Percentiles rank a stretch among this genome's conserved stretches.
These are phyloP conservation scores for Xiphophorus maculatus DNA, from an alignment of 2,113 vertebrate species.

Conservation along the genomic window DNA sequence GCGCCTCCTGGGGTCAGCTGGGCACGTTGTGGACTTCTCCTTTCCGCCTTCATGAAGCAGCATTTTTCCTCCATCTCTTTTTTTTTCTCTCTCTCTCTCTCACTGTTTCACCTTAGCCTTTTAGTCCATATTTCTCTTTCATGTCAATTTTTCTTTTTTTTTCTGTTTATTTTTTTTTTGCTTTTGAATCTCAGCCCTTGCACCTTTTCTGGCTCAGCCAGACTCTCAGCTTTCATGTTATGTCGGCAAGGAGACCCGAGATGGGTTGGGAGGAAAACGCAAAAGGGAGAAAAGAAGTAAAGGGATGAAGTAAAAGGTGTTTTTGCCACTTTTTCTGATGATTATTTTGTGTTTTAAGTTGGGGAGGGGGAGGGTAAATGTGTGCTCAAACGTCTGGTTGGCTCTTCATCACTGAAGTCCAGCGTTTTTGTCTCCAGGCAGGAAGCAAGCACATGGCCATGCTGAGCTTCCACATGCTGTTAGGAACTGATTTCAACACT, in stretches of 20 bases:
- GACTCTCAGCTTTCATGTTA: constrained; percentile 1
- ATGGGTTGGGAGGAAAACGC: constrained; percentile 8
- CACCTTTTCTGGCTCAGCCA: constrained; percentile 12
- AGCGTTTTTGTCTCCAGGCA: constrained; percentile 61
- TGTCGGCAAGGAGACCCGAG: constrained; percentile 1
- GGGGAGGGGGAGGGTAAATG: not conserved
- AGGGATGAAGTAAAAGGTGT: not conserved
- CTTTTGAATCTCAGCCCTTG: constrained; percentile 6
- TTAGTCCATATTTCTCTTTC: not conserved
- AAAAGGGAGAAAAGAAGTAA: not conserved
- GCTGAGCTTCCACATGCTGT: constrained; percentile 66
- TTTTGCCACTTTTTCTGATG: not conserved
- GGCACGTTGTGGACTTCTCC: constrained; percentile 4
- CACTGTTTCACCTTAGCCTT: not conserved
- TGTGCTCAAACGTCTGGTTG: constrained; percentile 50
- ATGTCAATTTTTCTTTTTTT: not conserved
- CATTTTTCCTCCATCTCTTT: not conserved
- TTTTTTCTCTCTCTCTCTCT: constrained; percentile 6
- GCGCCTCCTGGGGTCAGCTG: constrained; percentile 22
- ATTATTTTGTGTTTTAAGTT: constrained; percentile 18
- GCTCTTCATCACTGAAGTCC: constrained; percentile 54
- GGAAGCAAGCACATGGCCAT: constrained; percentile 45
- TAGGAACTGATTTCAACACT: constrained; percentile 36
- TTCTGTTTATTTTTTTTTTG: not conserved
- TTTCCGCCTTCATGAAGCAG: not conserved